Evolutionary conservation across 2,113 vertebrate species (phyloP).

Genomic region (Pelodiscus sinensis): DNA sequence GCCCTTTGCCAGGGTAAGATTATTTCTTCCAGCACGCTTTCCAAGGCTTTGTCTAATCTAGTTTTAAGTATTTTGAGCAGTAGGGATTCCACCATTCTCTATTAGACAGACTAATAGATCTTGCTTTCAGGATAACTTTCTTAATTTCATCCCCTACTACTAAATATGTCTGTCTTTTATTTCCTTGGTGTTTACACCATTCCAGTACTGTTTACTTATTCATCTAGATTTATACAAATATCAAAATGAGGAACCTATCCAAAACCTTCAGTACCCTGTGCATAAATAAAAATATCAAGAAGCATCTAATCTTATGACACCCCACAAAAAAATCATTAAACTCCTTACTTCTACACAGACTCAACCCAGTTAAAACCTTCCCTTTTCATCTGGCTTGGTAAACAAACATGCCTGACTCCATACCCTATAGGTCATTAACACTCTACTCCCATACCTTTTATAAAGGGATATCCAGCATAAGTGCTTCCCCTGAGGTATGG

Average conservation of each 20-base stretch:
- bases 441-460: accelerated
- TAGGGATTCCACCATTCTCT: slow-evolving; percentile 39
- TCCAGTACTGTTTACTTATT: background rate
- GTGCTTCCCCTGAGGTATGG: background rate
- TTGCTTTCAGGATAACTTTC: slow-evolving; percentile 31
- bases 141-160: slow-evolving; percentile 16
- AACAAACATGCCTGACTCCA: background rate
- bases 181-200: background rate
- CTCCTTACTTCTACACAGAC: background rate
- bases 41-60: slow-evolving; percentile 47
- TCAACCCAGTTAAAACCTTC: background rate
- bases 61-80: slow-evolving; percentile 45
- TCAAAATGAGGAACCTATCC: background rate
- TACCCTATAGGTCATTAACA: background rate
- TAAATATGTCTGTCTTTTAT: slow-evolving; percentile 15
- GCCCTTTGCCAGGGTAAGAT: slow-evolving; percentile 31
- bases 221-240: background rate
- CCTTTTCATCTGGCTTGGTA: background rate
- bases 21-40: slow-evolving; percentile 45
- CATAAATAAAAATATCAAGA: background rate
- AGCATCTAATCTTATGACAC: background rate
- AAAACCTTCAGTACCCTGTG: background rate
- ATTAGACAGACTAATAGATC: slow-evolving; percentile 52
- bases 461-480: background rate
- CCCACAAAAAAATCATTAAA: background rate